phyloP scores from a whole-genome alignment of 2,888 invertebrate genomes.

The Rhamnusium bicolor region DNA sequence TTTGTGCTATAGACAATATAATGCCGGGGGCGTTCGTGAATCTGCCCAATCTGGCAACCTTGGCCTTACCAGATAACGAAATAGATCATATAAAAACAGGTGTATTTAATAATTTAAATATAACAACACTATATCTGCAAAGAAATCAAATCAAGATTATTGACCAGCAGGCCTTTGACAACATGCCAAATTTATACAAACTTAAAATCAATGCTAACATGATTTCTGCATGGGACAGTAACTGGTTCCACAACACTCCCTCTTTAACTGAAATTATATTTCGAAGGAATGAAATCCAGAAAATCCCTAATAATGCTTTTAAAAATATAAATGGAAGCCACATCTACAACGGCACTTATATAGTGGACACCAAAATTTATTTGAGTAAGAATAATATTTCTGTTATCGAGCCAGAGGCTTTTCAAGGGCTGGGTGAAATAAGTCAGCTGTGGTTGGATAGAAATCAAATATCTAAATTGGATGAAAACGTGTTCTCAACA shows the following conservation, averaged over 20 bases:
- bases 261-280: conserved; percentile 59
- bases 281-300: conserved; percentile 60
- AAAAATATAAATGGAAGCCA: conserved; percentile 58
- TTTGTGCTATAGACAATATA: conserved; percentile 47
- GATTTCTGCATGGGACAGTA: conserved; percentile 59
- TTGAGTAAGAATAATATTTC: conserved; percentile 59
- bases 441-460: conserved; percentile 58
- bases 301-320: conserved; percentile 62
- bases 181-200: conserved; percentile 58
- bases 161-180: conserved; percentile 55
- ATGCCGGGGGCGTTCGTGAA: conserved; percentile 50
- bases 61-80: conserved; percentile 53
- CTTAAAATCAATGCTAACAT: conserved; percentile 64
- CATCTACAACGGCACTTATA: conserved; percentile 30
- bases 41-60: conserved; percentile 44
- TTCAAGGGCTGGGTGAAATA: conserved; percentile 50
- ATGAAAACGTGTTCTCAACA: conserved; percentile 46
- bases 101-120: conserved; percentile 51
- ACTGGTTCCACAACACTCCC: conserved; percentile 65
- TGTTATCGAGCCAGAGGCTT: conserved; percentile 49
- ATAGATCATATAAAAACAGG: conserved; percentile 49
- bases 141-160: conserved; percentile 53
- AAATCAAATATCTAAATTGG: conserved; percentile 53
- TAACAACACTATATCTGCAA: conserved; percentile 49
- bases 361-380: conserved; percentile 52